Evolutionary conservation across 1,140 invertebrate species (phyloP).

Genomic region (Hypsibius dujardini): DNA sequence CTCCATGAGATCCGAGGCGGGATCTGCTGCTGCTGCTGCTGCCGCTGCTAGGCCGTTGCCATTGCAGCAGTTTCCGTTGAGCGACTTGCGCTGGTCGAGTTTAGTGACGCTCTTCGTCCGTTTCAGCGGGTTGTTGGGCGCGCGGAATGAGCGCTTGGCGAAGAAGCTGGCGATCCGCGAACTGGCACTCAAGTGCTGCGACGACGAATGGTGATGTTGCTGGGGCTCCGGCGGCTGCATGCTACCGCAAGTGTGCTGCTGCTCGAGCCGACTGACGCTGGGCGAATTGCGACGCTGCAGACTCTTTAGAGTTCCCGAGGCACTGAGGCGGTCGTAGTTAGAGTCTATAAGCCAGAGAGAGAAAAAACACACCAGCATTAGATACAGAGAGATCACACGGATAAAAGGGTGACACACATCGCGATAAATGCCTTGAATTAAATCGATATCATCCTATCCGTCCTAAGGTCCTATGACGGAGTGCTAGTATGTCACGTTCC

Average conservation of each 20-base stretch:
- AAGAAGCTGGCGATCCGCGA: slow-evolving; percentile 50
- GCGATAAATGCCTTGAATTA: too few species aligned
- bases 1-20: neutral
- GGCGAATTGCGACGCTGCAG: neutral
- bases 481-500: too few species aligned
- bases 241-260: neutral
- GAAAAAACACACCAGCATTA: neutral
- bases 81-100: slow-evolving; percentile 39
- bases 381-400: too few species aligned
- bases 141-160: slow-evolving; percentile 63
- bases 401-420: too few species aligned
- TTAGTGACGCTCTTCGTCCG: slow-evolving; percentile 78
- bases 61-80: slow-evolving; percentile 10
- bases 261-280: slow-evolving; percentile 7
- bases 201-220: neutral
- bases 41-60: neutral
- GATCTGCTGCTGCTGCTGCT: neutral
- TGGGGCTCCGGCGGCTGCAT: neutral
- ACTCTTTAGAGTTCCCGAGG: slow-evolving; percentile 15
- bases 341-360: neutral
- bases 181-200: neutral
- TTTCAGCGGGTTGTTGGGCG: slow-evolving; percentile 60
- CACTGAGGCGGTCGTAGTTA: slow-evolving; percentile 12
- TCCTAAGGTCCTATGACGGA: too few species aligned
- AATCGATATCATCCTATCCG: too few species aligned